These are phyloP conservation scores for Zaprionus gabonicus DNA, from an alignment of 1,140 invertebrate species.

Conservation along the genomic window DNA sequence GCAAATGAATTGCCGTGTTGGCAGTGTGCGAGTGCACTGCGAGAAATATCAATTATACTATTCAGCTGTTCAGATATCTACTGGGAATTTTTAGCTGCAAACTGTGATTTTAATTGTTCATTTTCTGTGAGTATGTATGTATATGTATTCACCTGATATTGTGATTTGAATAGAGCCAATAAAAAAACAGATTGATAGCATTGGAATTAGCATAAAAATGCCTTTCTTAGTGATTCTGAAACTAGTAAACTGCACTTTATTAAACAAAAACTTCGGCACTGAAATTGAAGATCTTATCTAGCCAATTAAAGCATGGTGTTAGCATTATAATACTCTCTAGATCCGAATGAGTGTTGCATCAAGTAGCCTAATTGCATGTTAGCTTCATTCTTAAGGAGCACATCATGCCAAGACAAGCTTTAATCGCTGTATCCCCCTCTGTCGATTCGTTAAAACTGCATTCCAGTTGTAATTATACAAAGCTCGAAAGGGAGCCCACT, in stretches of 20 bases:
- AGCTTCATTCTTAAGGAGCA: background rate
- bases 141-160: no score
- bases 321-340: background rate
- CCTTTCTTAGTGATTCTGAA: background rate
- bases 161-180: no score
- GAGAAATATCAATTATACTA: background rate
- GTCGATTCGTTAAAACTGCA: constrained; percentile 11
- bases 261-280: no score
- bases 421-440: background rate
- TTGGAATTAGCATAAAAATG: background rate
- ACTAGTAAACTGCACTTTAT: background rate
- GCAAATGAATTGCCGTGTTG: constrained; percentile 56
- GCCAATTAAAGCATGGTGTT: background rate
- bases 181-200: background rate
- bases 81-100: no score
- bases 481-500: background rate
- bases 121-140: no score
- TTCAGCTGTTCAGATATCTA: no score
- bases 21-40: constrained; percentile 3
- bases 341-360: background rate
- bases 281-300: background rate
- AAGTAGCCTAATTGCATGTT: background rate
- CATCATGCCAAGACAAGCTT: background rate
- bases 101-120: no score
- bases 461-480: constrained; percentile 7